Base-by-base conservation (phyloP, 2,888 invertebrate species). In the Salticus scenicus region DNA sequence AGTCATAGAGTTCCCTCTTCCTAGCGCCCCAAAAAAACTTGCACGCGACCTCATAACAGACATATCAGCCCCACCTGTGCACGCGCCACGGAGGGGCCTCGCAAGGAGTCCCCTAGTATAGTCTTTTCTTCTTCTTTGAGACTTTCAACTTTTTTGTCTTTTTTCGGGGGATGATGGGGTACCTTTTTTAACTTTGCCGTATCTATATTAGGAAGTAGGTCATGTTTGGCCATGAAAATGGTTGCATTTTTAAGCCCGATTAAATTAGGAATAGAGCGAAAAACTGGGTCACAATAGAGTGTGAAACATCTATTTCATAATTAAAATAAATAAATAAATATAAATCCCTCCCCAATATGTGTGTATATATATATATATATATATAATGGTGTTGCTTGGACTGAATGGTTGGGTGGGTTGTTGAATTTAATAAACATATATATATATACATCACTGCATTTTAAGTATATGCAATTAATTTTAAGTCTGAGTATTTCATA, bases 11-110 rank as follows among this genome's bases (percentile, higher is more conserved):
- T 69, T 4, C 28, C 67, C 17, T 28, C 51, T 57, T 57, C 37
- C 57, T 69, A 17, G 10, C 10, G 2, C 47, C 47, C 47, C 47
- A 5, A 47, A 47, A 47, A 47, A 47, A 47, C 12, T 47, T n/a
- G 47, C 47, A 47, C 64, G 31, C 47, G 17, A 47, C 77, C 75
- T 37, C 64, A 47, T n/a, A 63, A 24, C 63, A 80, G 73, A 63
- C 67, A 31, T 42, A 33, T 27, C 7, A 66, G 75, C 82, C 82
- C 75, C 82, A 82, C 82, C 82, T 82, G 82, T 66, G 57, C 47
- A 47, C 47, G 47, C 47, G 47, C 47, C 47, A 17, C 10, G 47
- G 7, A 47, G 47, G 17, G 47, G 47, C 47, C 47, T n/a, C 12
- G 7, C 47, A n/a, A 5, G 47, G 17, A n/a, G 17, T 5, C 47